Percentiles rank a stretch among this genome's conserved stretches.
Evolutionary conservation across 2,797 vertebrate species (phyloP).

Genomic region (Cynopterus sphinx): DNA sequence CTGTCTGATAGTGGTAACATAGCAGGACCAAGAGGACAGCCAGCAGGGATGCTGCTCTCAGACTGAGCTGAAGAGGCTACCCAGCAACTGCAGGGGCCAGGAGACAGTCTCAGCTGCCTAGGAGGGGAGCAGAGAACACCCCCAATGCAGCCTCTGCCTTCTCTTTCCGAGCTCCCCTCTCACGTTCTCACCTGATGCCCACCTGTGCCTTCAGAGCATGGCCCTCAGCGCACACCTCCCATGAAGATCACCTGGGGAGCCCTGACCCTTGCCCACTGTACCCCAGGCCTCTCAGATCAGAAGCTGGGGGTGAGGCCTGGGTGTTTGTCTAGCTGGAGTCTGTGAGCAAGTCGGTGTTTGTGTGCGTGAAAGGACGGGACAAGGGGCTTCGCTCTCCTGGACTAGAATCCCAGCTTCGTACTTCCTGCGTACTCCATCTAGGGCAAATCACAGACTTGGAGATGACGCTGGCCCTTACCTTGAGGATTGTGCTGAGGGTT

Average conservation of each 20-base stretch:
- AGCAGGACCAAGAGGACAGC: neutral
- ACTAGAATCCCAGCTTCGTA: neutral
- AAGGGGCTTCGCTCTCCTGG: neutral
- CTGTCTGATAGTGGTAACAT: neutral
- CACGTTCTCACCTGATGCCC: neutral
- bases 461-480: neutral
- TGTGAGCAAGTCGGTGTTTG: neutral
- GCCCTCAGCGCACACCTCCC: neutral
- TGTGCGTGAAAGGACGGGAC: neutral
- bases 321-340: neutral
- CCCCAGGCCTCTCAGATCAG: neutral
- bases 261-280: neutral
- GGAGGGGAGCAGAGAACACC: neutral
- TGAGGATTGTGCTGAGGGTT: neutral
- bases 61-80: neutral
- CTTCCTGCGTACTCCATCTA: too few species aligned
- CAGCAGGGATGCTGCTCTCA: accelerated
- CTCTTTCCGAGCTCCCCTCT: neutral
- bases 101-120: accelerated
- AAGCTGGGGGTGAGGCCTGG: neutral
- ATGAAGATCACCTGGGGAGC: neutral
- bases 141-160: neutral
- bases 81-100: neutral
- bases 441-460: neutral
- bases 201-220: neutral